Evolutionary conservation across 2,797 vertebrate genomes (phyloP).

Genomic region (Loriculus beryllinus): DNA sequence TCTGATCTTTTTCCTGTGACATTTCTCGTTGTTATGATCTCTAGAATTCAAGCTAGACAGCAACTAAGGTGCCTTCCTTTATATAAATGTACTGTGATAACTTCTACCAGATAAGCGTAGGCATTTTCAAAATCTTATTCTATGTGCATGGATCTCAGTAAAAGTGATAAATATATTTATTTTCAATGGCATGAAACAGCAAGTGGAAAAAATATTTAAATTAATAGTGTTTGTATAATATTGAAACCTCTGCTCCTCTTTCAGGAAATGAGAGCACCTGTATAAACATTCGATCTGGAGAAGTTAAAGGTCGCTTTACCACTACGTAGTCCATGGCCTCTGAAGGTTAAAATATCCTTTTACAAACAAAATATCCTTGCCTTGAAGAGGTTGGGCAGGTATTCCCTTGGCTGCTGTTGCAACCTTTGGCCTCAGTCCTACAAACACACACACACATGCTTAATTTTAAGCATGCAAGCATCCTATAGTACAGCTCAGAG

Average conservation of each 20-base stretch:
- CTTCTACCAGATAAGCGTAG: background rate
- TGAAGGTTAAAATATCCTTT: conserved; percentile 62
- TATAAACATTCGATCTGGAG: conserved; percentile 55
- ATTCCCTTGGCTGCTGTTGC: conserved; percentile 43
- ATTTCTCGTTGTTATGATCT: background rate
- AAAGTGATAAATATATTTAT: background rate
- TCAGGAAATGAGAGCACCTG: conserved; percentile 68
- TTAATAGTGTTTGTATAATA: conserved; percentile 54
- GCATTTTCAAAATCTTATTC: background rate
- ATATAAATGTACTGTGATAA: background rate
- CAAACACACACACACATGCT: conserved; percentile 2
- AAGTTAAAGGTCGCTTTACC: conserved; percentile 66
- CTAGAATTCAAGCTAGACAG: background rate
- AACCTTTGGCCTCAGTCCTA: conserved; percentile 40
- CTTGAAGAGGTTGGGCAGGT: conserved; percentile 48
- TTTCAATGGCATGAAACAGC: background rate
- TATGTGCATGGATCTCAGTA: background rate
- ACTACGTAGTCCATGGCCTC: background rate
- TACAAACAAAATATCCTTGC: conserved; percentile 59
- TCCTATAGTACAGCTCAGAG: background rate
- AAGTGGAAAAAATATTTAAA: conserved; percentile 55
- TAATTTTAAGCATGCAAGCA: background rate
- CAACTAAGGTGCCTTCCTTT: background rate
- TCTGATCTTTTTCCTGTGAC: background rate
- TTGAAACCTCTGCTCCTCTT: conserved; percentile 54